These are phyloP conservation scores for Notothenia coriiceps DNA, from an alignment of 2,113 vertebrate species.

Conservation along the genomic window DNA sequence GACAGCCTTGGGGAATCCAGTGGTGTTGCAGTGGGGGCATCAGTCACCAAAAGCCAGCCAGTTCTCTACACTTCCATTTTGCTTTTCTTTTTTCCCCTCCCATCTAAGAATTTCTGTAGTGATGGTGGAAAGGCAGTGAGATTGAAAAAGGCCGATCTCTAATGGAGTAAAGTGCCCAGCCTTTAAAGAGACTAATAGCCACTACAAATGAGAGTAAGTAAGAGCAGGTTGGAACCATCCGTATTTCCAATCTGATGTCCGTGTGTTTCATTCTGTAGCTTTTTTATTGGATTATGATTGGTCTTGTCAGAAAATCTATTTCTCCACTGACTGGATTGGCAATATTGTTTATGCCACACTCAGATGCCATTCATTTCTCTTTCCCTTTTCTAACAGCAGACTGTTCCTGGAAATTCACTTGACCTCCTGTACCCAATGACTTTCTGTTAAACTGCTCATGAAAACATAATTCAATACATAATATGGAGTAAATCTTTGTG, in stretches of 20 bases:
- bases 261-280: constrained; percentile 4
- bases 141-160: constrained; percentile 30
- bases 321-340: constrained; percentile 13
- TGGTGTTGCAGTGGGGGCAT: not conserved
- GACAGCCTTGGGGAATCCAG: constrained; percentile 10
- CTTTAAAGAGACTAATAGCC: constrained; percentile 31
- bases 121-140: constrained; percentile 3
- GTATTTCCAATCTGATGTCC: not conserved
- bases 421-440: constrained; percentile 47
- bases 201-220: constrained; percentile 2
- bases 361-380: constrained; percentile 6
- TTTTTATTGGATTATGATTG: constrained; percentile 28
- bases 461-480: constrained; percentile 34
- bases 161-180: constrained; percentile 36
- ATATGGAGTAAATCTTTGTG: constrained; percentile 41
- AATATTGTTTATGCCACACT: constrained; percentile 20
- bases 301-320: constrained; percentile 45
- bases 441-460: constrained; percentile 53
- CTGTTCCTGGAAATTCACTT: constrained; percentile 50
- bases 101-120: not conserved
- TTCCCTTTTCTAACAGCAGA: constrained; percentile 29
- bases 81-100: not conserved
- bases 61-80: constrained; percentile 11
- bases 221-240: not conserved
- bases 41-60: not conserved